Evolutionary conservation across 2,888 invertebrate species (phyloP).

Genomic region (Cistogaster globosa): DNA sequence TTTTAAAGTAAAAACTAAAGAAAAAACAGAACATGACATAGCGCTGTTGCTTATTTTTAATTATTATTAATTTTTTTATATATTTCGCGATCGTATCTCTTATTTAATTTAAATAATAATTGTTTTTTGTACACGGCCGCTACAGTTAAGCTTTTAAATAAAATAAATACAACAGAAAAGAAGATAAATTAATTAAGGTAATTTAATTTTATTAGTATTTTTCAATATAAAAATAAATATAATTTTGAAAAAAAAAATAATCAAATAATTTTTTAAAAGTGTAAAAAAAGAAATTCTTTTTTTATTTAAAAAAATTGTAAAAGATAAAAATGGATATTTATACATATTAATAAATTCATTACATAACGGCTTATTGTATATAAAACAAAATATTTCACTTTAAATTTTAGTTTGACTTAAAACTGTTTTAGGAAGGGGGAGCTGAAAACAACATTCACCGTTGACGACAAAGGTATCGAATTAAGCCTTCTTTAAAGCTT

Average conservation of each 20-base stretch:
- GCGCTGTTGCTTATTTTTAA: too few species aligned
- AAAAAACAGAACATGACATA: too few species aligned
- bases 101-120: too few species aligned
- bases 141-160: conserved; percentile 10
- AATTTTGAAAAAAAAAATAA: not conserved
- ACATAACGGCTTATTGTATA: conserved; percentile 23
- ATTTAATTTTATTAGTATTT: not conserved
- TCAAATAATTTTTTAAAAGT: too few species aligned
- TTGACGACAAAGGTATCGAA: conserved; percentile 44
- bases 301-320: conserved; percentile 24
- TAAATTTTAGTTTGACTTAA: not conserved
- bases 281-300: not conserved
- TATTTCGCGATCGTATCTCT: too few species aligned
- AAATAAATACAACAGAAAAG: not conserved
- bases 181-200: not conserved
- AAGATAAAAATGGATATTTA: conserved; percentile 1
- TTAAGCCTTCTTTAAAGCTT: conserved; percentile 62
- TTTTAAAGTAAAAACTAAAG: too few species aligned
- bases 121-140: too few species aligned
- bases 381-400: not conserved
- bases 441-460: conserved; percentile 34
- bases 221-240: not conserved
- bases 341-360: not conserved
- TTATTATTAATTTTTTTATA: too few species aligned
- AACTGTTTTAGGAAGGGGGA: not conserved